phyloP scores from a whole-genome alignment of 2,797 vertebrate genomes.

The Zalophus californianus region DNA sequence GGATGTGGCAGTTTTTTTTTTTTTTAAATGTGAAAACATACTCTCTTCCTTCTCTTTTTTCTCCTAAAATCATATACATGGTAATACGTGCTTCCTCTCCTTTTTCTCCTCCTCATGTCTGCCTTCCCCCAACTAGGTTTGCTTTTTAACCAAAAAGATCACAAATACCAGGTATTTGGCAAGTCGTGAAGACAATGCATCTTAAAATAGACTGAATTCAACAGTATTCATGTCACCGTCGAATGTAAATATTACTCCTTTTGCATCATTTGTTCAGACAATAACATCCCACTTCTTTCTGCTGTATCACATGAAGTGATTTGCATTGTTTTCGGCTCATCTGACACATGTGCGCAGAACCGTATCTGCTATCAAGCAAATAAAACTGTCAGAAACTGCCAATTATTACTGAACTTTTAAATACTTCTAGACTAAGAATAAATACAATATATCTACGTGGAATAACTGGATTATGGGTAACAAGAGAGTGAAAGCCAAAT shows the following conservation, averaged over 20 bases:
- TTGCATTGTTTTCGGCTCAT: constrained; percentile 55
- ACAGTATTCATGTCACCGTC: background rate
- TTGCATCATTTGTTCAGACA: constrained; percentile 63
- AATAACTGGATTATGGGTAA: constrained; percentile 68
- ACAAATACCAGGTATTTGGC: background rate
- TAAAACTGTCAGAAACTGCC: constrained; percentile 81
- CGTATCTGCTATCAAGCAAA: constrained; percentile 54
- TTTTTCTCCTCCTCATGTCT: background rate
- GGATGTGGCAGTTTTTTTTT: background rate
- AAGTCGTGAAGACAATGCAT: background rate
- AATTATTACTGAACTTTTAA: constrained; percentile 65
- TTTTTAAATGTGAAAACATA: constrained; percentile 50
- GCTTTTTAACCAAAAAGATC: background rate
- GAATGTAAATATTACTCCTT: constrained; percentile 46
- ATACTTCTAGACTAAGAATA: constrained; percentile 59
- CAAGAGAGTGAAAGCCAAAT: constrained; percentile 64
- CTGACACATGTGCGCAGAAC: constrained; percentile 49
- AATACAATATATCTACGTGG: constrained; percentile 63
- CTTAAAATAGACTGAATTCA: background rate
- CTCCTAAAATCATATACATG: background rate
- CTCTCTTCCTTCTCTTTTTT: background rate
- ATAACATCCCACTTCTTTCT: background rate
- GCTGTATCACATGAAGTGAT: background rate
- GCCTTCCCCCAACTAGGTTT: background rate
- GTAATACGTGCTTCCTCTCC: background rate